These are phyloP conservation scores for Axis porcinus DNA, from an alignment of 2,113 vertebrate species.

Conservation along the genomic window DNA sequence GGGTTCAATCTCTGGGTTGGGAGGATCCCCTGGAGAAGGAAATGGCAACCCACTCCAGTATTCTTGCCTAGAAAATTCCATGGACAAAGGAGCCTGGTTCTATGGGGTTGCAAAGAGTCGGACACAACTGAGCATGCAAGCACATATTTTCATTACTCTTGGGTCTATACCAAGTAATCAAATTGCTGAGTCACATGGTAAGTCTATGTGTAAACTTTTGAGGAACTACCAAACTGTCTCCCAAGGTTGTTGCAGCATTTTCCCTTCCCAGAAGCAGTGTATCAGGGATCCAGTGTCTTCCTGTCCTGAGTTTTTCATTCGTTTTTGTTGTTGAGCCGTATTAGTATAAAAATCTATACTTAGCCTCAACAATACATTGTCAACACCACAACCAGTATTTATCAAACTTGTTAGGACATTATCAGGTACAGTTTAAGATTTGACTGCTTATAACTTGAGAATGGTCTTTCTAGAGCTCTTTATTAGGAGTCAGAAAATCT, in stretches of 20 bases:
- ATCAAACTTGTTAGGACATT: neutral
- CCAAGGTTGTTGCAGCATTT: neutral
- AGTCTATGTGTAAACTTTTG: neutral
- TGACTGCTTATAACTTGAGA: conserved; percentile 15
- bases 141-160: neutral
- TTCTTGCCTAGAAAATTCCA: neutral
- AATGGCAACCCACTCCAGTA: neutral
- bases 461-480: neutral
- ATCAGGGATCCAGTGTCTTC: neutral
- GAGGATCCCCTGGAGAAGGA: neutral
- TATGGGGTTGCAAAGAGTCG: neutral
- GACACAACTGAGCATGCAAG: neutral
- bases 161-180: neutral
- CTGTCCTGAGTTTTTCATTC: neutral
- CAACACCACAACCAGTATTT: conserved; percentile 36
- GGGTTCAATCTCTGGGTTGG: neutral
- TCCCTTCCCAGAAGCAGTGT: neutral
- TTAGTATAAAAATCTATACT: neutral
- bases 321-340: neutral
- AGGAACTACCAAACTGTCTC: neutral
- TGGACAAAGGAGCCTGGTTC: neutral
- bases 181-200: neutral
- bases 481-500: neutral
- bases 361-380: conserved; percentile 17
- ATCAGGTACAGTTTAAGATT: conserved; percentile 44